phyloP scores from a whole-genome alignment of 2,113 vertebrate species.

The Gadus macrocephalus region DNA sequence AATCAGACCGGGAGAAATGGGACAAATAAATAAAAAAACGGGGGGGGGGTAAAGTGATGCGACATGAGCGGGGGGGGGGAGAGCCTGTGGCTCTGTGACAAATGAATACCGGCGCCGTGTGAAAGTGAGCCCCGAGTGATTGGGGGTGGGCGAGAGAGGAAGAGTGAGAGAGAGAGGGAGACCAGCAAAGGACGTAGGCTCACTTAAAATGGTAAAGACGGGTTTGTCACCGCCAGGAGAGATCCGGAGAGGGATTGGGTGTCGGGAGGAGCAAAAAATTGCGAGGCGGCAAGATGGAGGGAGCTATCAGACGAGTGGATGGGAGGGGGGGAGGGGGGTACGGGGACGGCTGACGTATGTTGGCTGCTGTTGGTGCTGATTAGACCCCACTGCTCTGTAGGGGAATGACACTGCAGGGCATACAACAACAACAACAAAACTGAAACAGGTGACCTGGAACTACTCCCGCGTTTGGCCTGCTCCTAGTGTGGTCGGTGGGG shows the following conservation, averaged over 20 bases:
- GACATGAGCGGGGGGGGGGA: slow-evolving; percentile 36
- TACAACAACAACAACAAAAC: slow-evolving; percentile 10
- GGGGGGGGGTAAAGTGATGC: slow-evolving; percentile 34
- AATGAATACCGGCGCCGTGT: neutral
- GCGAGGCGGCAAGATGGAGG: too few relatives aligned
- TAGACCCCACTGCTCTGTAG: slow-evolving; percentile 24
- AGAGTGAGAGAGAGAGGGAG: too few relatives aligned
- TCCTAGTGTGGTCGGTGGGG: neutral
- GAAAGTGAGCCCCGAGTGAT: neutral
- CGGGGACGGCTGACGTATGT: slow-evolving; percentile 15
- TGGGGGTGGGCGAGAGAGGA: neutral
- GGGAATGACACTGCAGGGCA: slow-evolving; percentile 20
- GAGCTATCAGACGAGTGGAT: neutral
- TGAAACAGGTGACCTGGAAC: slow-evolving; percentile 20
- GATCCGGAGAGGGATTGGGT: slow-evolving; percentile 19
- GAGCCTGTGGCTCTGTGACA: neutral
- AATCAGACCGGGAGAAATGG: slow-evolving; percentile 45
- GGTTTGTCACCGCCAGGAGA: neutral
- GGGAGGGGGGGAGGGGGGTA: neutral
- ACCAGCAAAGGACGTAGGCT: too few relatives aligned
- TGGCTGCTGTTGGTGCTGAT: slow-evolving; percentile 30
- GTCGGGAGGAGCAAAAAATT: slow-evolving; percentile 1
- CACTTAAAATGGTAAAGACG: too few relatives aligned
- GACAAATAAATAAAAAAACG: slow-evolving; percentile 23
- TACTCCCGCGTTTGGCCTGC: slow-evolving; percentile 14